Conservation (phyloP, 1,140 invertebrate species). For the Ephestia elutella region DNA sequence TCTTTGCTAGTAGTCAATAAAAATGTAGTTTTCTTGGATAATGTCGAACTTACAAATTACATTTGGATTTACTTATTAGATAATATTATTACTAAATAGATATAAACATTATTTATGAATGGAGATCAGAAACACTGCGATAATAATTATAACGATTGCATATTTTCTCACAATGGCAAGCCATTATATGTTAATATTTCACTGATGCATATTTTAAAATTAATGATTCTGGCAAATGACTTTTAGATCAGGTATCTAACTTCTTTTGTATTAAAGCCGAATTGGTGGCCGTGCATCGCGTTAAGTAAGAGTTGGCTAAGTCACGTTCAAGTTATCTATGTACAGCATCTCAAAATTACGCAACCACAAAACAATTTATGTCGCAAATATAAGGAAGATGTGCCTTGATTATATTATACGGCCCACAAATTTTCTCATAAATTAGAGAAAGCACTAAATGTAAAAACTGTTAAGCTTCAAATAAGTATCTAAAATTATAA, state of each 20-base stretch:
- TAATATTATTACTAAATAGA: no score
- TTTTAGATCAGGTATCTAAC: slow-evolving; percentile 45
- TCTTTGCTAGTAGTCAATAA: no score
- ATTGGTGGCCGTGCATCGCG: slow-evolving; percentile 34
- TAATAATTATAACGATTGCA: slow-evolving; percentile 32
- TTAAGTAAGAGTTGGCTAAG: slow-evolving; percentile 58
- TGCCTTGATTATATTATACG: background rate
- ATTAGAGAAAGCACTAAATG: no score
- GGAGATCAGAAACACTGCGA: background rate
- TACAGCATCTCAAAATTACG: slow-evolving; percentile 36
- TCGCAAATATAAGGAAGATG: background rate
- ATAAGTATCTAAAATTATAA: no score
- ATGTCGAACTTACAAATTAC: no score
- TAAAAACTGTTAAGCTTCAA: no score
- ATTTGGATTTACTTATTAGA: no score
- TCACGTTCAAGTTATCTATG: slow-evolving; percentile 58
- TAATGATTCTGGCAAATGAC: slow-evolving; percentile 53
- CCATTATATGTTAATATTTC: slow-evolving; percentile 55
- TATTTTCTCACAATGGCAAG: slow-evolving; percentile 44
- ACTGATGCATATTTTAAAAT: slow-evolving; percentile 56
- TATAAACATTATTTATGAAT: no score
- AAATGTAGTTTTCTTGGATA: no score
- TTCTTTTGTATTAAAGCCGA: slow-evolving; percentile 56
- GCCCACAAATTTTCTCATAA: no score
- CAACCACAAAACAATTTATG: slow-evolving; percentile 13